phyloP scores from a whole-genome alignment of 1,140 invertebrate genomes.

The Diabrotica undecimpunctata region DNA sequence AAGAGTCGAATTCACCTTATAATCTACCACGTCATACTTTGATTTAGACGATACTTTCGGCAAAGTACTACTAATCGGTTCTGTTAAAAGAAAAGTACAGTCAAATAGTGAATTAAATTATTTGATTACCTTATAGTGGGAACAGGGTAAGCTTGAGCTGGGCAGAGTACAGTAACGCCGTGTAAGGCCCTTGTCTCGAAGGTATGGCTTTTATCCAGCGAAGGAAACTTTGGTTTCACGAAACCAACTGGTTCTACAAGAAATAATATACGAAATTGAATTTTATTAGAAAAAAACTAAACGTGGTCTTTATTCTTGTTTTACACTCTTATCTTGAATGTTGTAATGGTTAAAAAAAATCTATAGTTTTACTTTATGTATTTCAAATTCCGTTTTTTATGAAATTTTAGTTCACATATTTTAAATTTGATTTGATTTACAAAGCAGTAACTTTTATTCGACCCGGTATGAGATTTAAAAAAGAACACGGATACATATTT shows the following conservation, averaged over 20 bases:
- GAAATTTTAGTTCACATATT: too few species aligned
- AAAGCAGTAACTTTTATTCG: too few species aligned
- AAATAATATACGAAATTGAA: conserved; percentile 1
- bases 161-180: conserved; percentile 54
- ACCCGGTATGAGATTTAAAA: too few species aligned
- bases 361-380: too few species aligned
- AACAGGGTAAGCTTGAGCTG: conserved; percentile 58
- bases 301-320: too few species aligned
- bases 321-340: too few species aligned
- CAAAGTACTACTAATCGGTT: conserved; percentile 67
- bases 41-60: conserved; percentile 57
- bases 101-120: conserved; percentile 15
- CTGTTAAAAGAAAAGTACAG: conserved; percentile 47
- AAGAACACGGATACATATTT: too few species aligned
- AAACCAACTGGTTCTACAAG: conserved; percentile 58
- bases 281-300: too few species aligned
- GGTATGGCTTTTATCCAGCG: conserved; percentile 42
- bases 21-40: conserved; percentile 42
- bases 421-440: too few species aligned
- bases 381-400: too few species aligned
- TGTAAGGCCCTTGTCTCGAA: conserved; percentile 41
- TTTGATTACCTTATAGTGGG: conserved; percentile 52
- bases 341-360: too few species aligned
- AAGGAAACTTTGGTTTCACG: conserved; percentile 56
- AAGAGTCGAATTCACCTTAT: conserved; percentile 25